Base-by-base conservation (phyloP, 2,113 vertebrate species). In the Ammospiza caudacuta region DNA sequence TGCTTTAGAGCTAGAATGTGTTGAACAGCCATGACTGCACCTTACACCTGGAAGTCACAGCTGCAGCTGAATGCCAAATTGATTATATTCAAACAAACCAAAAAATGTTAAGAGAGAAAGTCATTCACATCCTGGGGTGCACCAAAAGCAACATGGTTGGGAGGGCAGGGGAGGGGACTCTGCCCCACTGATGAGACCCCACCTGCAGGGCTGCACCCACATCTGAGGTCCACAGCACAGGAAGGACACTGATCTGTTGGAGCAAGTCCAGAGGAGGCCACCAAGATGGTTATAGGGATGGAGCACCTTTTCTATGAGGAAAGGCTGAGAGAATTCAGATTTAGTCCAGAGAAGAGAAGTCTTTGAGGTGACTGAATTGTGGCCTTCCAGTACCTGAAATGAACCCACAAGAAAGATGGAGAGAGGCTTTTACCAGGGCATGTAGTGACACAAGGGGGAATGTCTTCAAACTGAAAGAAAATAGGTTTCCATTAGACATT, bases 121-220 rank as follows among this genome's bases (percentile, higher is more conserved):
- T 16, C 13, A 67, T 5, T 59, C 28, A 16, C 20, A 54, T 46
- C n/a, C 37, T 46, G 61, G 13, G 37, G 19, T 59, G 23, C 46
- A 82, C 6, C 67, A 63, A 31, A 80, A 57, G 13, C 9, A n/a
- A 28, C 1, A 1, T n/a, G 37, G 15, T 19, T 0, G 0, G 39
- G 37, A 67, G 23, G 28, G 9, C 0, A 1, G 33, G 46, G 52
- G 39, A 61, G 12, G 6, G 6, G 5, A 52, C 35, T 44, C 44
- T 67, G 10, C 12, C 18, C 15, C 15, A 1, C 12, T 29, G 37
- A 3, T 37, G 61, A 59, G 15, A 39, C 7, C 23, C 15, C 18
- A 24, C 15, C 52, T 37, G 16, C 2, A 67, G 8, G 24, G 15
- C 44, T 59, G 44, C 59, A 39, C 44, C 27, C 44, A 81, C 8